phyloP scores from a whole-genome alignment of 1,140 invertebrate genomes.

The Drosophila sp. region DNA sequence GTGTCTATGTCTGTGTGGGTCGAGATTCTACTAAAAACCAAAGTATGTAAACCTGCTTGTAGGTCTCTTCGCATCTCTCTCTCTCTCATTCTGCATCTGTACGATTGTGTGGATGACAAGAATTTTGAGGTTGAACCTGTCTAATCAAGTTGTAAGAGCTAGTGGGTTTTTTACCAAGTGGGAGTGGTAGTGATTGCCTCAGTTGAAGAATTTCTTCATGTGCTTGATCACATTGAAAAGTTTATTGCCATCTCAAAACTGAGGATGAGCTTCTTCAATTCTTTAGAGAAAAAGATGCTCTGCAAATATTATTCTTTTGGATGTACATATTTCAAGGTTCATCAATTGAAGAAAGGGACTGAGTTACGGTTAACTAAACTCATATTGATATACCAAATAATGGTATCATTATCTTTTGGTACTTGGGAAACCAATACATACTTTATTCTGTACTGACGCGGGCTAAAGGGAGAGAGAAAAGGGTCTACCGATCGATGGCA shows the following conservation, averaged over 20 bases:
- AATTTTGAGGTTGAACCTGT: slow-evolving; percentile 12
- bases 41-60: slow-evolving; percentile 6
- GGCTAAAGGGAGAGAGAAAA: no score
- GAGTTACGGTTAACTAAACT: no score
- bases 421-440: no score
- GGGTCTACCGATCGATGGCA: no score
- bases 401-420: no score
- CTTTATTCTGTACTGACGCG: no score
- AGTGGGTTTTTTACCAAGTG: slow-evolving; percentile 7
- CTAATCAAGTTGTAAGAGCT: slow-evolving; percentile 9
- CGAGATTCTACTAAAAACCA: not conserved
- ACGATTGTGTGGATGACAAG: not conserved
- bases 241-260: not conserved
- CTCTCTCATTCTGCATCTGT: not conserved
- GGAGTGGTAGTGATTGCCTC: slow-evolving; percentile 5
- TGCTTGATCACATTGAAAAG: not conserved
- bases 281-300: no score
- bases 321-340: no score
- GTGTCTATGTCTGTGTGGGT: slow-evolving; percentile 8
- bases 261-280: not conserved
- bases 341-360: no score
- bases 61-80: not conserved
- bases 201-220: not conserved
- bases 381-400: no score
- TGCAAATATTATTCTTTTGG: no score